Evolutionary conservation across 1,140 invertebrate genomes (phyloP).

Genomic region (Metaphire vulgaris): DNA sequence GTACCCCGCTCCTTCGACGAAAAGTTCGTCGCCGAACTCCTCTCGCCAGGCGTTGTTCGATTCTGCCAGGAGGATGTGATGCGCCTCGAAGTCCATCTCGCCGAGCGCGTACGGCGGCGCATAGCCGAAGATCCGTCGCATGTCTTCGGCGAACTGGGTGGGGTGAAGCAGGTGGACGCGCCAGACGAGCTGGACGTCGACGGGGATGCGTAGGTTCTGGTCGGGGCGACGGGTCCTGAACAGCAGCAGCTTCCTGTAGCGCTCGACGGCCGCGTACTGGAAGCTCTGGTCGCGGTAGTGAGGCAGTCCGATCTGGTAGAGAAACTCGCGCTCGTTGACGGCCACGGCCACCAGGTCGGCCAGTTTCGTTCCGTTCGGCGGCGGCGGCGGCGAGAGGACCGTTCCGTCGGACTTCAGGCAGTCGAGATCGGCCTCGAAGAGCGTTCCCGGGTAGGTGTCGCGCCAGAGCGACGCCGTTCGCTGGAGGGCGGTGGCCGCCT

Average conservation of each 20-base stretch:
- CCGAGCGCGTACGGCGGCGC: neutral
- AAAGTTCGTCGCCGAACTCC: constrained; percentile 17
- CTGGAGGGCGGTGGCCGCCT: neutral
- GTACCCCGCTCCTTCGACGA: constrained; percentile 14
- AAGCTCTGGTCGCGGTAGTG: constrained; percentile 28
- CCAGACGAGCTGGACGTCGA: constrained; percentile 28
- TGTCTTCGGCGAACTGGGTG: constrained; percentile 22
- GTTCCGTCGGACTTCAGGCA: neutral
- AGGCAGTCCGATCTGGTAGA: constrained; percentile 23
- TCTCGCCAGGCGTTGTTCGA: constrained; percentile 3
- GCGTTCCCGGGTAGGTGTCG: constrained; percentile 23
- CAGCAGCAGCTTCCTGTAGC: constrained; percentile 28
- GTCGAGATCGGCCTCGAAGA: constrained; percentile 9
- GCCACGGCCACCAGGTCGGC: constrained; percentile 9
- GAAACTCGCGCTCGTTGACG: constrained; percentile 7
- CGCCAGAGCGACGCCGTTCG: constrained; percentile 18
- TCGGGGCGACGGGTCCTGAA: neutral
- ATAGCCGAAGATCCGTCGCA: constrained; percentile 6
- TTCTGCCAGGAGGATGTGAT: neutral
- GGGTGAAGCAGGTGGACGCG: constrained; percentile 24
- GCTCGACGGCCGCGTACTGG: constrained; percentile 11
- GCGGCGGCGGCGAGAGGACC: neutral
- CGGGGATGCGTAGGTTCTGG: constrained; percentile 9
- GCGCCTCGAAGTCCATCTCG: neutral
- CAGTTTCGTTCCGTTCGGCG: constrained; percentile 6